Evolutionary conservation across 2,888 invertebrate species (phyloP).

Genomic region (Epistrophe grossulariae): DNA sequence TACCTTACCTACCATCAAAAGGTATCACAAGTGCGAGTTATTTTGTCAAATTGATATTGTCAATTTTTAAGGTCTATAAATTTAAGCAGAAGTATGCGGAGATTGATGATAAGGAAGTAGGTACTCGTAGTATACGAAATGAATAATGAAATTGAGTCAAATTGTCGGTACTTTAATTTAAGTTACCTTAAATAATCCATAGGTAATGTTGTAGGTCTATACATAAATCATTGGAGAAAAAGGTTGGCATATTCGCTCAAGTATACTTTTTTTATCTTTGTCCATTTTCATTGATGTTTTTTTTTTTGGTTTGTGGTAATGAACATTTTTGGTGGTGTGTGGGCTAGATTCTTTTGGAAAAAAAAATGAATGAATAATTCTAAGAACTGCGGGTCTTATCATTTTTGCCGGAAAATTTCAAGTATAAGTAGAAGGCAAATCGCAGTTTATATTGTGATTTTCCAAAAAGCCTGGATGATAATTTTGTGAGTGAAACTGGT

Average conservation of each 20-base stretch:
- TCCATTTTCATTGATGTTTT: constrained; percentile 25
- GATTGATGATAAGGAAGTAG: constrained; percentile 33
- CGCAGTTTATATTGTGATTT: too few relatives aligned
- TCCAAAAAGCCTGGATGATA: too few relatives aligned
- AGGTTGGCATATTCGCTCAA: constrained; percentile 6
- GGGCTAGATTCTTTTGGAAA: constrained; percentile 1
- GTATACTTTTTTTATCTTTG: background rate
- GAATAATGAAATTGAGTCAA: constrained; percentile 32
- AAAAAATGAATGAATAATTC: constrained; percentile 25
- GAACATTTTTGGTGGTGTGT: constrained; percentile 4
- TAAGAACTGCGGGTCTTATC: background rate
- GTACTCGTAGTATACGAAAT: constrained; percentile 1
- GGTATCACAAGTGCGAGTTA: constrained; percentile 47
- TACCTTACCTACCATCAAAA: background rate
- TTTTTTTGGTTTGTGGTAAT: background rate
- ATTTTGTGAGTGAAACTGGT: too few relatives aligned
- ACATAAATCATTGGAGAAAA: constrained; percentile 34
- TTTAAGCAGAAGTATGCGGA: constrained; percentile 19
- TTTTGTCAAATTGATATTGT: constrained; percentile 55
- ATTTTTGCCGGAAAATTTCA: background rate
- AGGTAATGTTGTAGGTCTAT: background rate
- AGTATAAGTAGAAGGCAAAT: too few relatives aligned
- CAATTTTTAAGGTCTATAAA: constrained; percentile 32
- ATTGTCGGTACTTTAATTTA: constrained; percentile 38
- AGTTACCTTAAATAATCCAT: constrained; percentile 16